phyloP scores from a whole-genome alignment of 2,113 vertebrate genomes.

The Leucosticte australis region DNA sequence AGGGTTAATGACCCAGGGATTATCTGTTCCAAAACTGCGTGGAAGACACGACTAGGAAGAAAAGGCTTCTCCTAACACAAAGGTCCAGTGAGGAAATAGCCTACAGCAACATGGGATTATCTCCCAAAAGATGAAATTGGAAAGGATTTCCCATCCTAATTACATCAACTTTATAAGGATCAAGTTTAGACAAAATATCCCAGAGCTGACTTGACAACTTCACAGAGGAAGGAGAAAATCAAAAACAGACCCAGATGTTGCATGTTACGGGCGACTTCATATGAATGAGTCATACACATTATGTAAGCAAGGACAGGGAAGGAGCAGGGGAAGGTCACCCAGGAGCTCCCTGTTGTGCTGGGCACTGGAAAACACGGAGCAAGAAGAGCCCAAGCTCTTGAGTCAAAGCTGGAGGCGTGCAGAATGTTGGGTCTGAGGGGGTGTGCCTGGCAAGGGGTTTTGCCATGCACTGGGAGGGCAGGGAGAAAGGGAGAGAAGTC shows the following conservation, averaged over 20 bases:
- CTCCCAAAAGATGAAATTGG: background rate
- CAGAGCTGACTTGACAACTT: conserved; percentile 13
- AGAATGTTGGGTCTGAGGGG: background rate
- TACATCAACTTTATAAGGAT: background rate
- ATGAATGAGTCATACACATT: background rate
- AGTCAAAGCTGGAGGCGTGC: background rate
- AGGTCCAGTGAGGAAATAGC: background rate
- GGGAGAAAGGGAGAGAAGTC: background rate
- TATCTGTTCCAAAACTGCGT: background rate
- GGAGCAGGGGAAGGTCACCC: background rate
- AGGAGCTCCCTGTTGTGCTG: background rate
- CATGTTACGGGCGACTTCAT: background rate
- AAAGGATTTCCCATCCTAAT: conserved; percentile 1
- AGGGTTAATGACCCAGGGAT: background rate
- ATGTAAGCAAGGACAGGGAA: background rate
- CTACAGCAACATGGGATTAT: background rate
- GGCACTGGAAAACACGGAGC: background rate
- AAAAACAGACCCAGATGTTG: background rate
- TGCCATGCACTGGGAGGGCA: background rate
- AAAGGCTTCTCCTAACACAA: background rate
- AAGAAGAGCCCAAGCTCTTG: background rate
- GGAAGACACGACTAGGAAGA: background rate
- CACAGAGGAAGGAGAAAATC: background rate
- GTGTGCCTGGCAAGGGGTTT: background rate
- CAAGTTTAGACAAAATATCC: conserved; percentile 6